A percentile compares a stretch with the other conserved stretches of the same genome.
phyloP scores from a whole-genome alignment of 2,888 invertebrate species.

The Drosophila infuscata region DNA sequence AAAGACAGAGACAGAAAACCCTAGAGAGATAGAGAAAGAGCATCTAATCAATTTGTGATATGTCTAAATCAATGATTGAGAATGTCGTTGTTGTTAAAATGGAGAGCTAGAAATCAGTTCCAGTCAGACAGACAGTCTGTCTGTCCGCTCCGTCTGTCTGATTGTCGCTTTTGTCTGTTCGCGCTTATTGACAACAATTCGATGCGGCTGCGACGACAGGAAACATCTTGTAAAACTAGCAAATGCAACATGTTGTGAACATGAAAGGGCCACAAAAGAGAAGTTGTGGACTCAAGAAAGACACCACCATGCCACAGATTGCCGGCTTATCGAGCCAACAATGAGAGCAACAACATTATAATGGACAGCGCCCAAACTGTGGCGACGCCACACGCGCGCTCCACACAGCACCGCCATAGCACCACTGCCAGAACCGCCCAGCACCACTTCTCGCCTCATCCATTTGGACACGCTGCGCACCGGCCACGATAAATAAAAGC shows the following conservation, averaged over 20 bases:
- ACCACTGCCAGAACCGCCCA: slow-evolving; percentile 12
- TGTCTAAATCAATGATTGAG: slow-evolving; percentile 82
- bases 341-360: slow-evolving; percentile 82
- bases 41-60: slow-evolving; percentile 79
- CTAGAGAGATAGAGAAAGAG: neutral
- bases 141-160: slow-evolving; percentile 14
- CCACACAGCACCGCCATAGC: slow-evolving; percentile 25
- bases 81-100: slow-evolving; percentile 55
- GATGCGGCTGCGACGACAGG: slow-evolving; percentile 85
- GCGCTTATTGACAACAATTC: slow-evolving; percentile 85
- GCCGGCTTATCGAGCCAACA: slow-evolving; percentile 76
- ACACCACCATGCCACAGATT: slow-evolving; percentile 55
- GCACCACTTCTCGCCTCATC: slow-evolving; percentile 27
- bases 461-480: slow-evolving; percentile 76
- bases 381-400: slow-evolving; percentile 75
- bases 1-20: neutral
- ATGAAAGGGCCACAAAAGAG: slow-evolving; percentile 67
- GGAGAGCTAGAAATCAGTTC: slow-evolving; percentile 39
- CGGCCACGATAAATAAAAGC: slow-evolving; percentile 75
- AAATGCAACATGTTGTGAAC: slow-evolving; percentile 83
- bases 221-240: slow-evolving; percentile 85
- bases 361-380: slow-evolving; percentile 71
- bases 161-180: slow-evolving; percentile 42
- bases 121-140: slow-evolving; percentile 1
- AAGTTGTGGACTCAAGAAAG: slow-evolving; percentile 33